Evolutionary conservation across 2,888 invertebrate species (phyloP).

Genomic region (Dicranocentrus wangi): DNA sequence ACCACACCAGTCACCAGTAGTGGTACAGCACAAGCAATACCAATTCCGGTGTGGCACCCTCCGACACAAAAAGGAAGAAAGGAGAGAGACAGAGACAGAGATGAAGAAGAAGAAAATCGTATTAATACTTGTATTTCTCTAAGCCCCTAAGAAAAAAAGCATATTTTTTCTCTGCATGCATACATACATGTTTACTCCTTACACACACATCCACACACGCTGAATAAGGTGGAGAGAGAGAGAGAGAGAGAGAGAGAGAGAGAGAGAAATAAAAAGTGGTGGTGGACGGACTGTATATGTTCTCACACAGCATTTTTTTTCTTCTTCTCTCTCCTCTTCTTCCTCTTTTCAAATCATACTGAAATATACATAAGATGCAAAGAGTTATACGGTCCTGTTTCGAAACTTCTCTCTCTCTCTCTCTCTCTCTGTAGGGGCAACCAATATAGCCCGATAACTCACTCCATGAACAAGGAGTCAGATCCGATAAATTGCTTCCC

Average conservation of each 20-base stretch:
- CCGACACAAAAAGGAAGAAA: conserved; percentile 21
- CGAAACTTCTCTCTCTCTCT: no score
- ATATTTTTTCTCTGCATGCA: background rate
- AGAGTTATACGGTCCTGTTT: background rate
- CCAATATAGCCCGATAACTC: conserved; percentile 34
- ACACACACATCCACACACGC: conserved; percentile 1
- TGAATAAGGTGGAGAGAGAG: background rate
- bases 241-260: background rate
- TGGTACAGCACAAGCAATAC: conserved; percentile 9
- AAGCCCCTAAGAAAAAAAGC: conserved; percentile 29
- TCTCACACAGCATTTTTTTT: conserved; percentile 16
- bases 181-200: no score
- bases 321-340: no score
- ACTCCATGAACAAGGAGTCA: conserved; percentile 57
- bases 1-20: conserved; percentile 12
- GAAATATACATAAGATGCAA: conserved; percentile 1
- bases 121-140: background rate
- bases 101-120: conserved; percentile 43
- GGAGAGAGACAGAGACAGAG: conserved; percentile 33
- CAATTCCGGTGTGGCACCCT: conserved; percentile 49
- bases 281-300: conserved; percentile 10
- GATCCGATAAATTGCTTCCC: conserved; percentile 64
- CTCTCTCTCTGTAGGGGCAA: no score
- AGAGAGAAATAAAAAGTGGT: conserved; percentile 18
- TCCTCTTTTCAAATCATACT: conserved; percentile 17